Evolutionary conservation across 2,888 invertebrate genomes (phyloP), one percentile per base, ranked within the genome.

Genomic region (Nezara viridula): DNA sequence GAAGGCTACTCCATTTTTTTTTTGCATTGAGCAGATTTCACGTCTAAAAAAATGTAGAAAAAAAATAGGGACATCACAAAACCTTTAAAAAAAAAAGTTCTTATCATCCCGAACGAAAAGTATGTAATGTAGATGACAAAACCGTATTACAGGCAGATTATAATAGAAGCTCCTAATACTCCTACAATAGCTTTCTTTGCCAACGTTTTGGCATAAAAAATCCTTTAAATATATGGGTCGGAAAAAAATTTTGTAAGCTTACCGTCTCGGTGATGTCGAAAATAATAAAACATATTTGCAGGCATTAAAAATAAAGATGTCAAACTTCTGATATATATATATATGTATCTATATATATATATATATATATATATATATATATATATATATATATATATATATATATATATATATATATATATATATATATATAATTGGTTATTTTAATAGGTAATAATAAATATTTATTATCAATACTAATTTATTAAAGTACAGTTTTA

Each of bases 181-280:
- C 81, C 81, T 81, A 81, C 81, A 81, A 81, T 44, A 81, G 81
- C n/a, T 14, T 81, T 47, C 44, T 81, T 81, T 81, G 27, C 44
- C 44, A 81, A 81, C 81, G n/a, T 44, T 77, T 77, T 40, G 77
- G 44, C 81, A 81, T 81, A 81, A 81, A 81, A 81, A 81, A 81
- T 81, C 81, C 81, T 81, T 81, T 81, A 81, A 81, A 81, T 81
- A 81, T 44, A 47, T 81, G 81, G 81, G 81, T 44, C 81, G 44
- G 81, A 81, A 81, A 73, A 73, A 44, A 44, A 44, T 81, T 81
- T 81, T 81, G 81, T 10, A 81, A 81, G 81, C 81, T 73, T 21
- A 37, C 7, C 44, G 81, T n/a, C 44, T 73, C 32, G 66, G 19
- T 73, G 32, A 73, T 73, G 66, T 32, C 37, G 66, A 6, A 73